phyloP scores from a whole-genome alignment of 2,113 vertebrate genomes.

The Phrynocephalus versicolor region DNA sequence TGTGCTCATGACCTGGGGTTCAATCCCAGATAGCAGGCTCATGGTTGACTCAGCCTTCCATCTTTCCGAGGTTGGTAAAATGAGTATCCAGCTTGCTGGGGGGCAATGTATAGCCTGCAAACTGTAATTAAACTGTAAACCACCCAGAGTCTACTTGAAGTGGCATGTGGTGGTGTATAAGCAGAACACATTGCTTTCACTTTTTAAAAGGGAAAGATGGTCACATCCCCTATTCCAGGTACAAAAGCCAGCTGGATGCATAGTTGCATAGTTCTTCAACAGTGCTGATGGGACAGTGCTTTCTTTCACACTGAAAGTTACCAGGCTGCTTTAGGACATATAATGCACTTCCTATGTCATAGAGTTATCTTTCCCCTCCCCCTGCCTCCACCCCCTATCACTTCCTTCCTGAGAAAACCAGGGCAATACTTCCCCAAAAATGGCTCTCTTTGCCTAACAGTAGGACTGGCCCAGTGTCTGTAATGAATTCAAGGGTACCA shows the following conservation, averaged over 20 bases:
- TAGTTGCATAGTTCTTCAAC: neutral
- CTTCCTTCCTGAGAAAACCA: neutral
- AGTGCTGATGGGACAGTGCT: too few relatives aligned
- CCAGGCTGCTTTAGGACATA: neutral
- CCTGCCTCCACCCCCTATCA: neutral
- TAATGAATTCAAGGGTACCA: conserved; percentile 26
- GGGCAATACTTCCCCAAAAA: neutral
- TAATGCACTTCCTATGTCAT: neutral
- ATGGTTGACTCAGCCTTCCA: too few relatives aligned
- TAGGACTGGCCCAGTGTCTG: neutral
- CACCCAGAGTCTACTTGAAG: too few relatives aligned
- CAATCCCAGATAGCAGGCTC: too few relatives aligned
- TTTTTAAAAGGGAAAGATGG: neutral
- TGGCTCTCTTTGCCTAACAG: neutral
- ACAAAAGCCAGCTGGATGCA: neutral
- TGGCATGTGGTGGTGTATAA: too few relatives aligned
- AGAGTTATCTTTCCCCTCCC: too few relatives aligned
- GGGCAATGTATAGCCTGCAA: too few relatives aligned
- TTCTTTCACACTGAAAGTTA: neutral
- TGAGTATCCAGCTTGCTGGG: too few relatives aligned
- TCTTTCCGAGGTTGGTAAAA: too few relatives aligned
- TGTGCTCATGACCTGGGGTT: too few relatives aligned
- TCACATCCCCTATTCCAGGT: neutral
- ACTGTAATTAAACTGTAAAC: too few relatives aligned
- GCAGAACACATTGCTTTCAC: too few relatives aligned